Percentiles rank a stretch among this genome's conserved stretches.
Evolutionary conservation across 2,797 vertebrate genomes (phyloP).

Genomic region (Ctenopoma multispine): DNA sequence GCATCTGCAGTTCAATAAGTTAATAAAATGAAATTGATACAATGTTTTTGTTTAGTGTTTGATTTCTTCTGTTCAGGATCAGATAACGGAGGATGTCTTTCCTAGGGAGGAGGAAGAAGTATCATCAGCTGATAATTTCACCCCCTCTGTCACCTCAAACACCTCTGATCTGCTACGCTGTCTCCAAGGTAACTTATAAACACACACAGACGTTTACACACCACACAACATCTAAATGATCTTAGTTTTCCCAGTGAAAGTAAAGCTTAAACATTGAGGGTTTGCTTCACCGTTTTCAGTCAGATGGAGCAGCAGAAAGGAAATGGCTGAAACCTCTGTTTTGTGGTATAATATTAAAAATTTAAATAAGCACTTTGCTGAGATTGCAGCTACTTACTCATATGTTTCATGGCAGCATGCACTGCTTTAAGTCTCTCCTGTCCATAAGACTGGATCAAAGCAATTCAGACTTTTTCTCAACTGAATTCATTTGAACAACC

Average conservation of each 20-base stretch:
- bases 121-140: slow-evolving; percentile 90
- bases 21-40: too few relatives aligned
- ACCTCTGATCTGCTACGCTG: slow-evolving; percentile 89
- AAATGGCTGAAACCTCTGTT: neutral
- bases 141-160: slow-evolving; percentile 90
- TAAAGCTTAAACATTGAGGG: neutral
- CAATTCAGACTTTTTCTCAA: slow-evolving; percentile 9
- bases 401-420: slow-evolving; percentile 4
- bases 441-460: slow-evolving; percentile 17
- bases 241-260: neutral
- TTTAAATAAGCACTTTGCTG: slow-evolving; percentile 32
- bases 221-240: neutral
- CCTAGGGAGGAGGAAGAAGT: slow-evolving; percentile 90
- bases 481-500: slow-evolving; percentile 5
- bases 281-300: neutral
- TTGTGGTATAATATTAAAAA: neutral
- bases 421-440: slow-evolving; percentile 3
- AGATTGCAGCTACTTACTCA: slow-evolving; percentile 17
- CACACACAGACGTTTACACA: neutral
- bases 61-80: slow-evolving; percentile 80
- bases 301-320: neutral
- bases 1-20: neutral
- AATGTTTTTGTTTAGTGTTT: neutral
- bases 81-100: slow-evolving; percentile 91
- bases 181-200: slow-evolving; percentile 70